Conservation (phyloP, 2,797 vertebrate species). For the Schizopygopsis pylzovi region DNA sequence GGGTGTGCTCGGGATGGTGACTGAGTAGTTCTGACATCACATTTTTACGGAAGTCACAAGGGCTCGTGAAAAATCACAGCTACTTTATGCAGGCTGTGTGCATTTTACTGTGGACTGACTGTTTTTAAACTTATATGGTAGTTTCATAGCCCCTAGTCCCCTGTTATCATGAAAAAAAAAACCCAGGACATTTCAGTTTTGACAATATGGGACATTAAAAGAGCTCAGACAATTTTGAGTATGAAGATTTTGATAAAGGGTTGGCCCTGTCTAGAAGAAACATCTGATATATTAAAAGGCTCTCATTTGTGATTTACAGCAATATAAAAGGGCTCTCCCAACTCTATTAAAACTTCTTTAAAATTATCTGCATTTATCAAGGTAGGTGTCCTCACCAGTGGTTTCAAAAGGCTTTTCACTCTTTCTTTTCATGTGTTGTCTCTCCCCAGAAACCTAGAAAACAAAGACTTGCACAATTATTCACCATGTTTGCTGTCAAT, state of each 20-base stretch:
- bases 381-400: constrained; percentile 2
- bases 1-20: too few relatives aligned
- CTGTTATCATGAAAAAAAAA: too few relatives aligned
- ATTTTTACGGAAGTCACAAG: too few relatives aligned
- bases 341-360: constrained; percentile 11
- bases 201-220: not conserved
- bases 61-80: too few relatives aligned
- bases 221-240: not conserved
- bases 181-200: too few relatives aligned
- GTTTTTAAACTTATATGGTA: too few relatives aligned
- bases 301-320: not conserved
- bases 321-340: not conserved
- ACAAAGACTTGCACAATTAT: constrained; percentile 13
- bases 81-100: too few relatives aligned
- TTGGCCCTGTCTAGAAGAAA: not conserved
- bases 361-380: not conserved
- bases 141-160: too few relatives aligned
- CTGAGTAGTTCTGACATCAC: too few relatives aligned
- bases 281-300: not conserved
- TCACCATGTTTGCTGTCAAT: not conserved
- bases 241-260: not conserved
- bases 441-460: constrained; percentile 18
- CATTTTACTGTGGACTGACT: too few relatives aligned
- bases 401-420: constrained; percentile 16
- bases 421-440: constrained; percentile 8